Evolutionary conservation across 2,113 vertebrate genomes (phyloP).

Genomic region (Sceloporus tristichus): DNA sequence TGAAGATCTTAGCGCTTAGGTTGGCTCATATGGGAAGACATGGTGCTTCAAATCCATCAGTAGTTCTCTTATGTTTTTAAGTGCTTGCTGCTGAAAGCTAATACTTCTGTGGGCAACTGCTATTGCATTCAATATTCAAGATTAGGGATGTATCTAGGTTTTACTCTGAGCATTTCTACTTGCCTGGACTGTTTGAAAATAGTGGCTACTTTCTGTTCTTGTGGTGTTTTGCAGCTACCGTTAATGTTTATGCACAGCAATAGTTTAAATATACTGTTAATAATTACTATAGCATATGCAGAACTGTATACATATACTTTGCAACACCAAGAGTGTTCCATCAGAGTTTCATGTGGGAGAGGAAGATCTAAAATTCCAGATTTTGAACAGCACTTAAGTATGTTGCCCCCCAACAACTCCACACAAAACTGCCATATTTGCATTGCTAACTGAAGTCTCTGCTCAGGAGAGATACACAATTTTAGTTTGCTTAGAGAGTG

Average conservation of each 20-base stretch:
- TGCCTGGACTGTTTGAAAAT: not conserved
- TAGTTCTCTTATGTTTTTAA: not conserved
- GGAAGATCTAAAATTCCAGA: slow-evolving; percentile 28
- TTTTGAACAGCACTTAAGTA: slow-evolving; percentile 33
- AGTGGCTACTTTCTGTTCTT: not conserved
- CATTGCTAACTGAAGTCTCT: slow-evolving; percentile 32
- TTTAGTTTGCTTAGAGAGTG: slow-evolving; percentile 38
- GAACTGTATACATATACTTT: not conserved
- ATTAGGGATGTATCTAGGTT: not conserved
- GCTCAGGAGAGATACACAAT: slow-evolving; percentile 35
- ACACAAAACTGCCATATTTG: slow-evolving; percentile 18
- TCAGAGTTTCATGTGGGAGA: not conserved
- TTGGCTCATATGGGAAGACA: too few species aligned
- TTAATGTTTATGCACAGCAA: not conserved
- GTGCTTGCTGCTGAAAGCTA: not conserved
- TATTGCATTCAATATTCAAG: not conserved
- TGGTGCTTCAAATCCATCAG: not conserved
- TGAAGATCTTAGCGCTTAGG: too few species aligned
- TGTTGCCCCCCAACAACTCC: not conserved
- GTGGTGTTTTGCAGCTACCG: not conserved
- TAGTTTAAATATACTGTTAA: not conserved
- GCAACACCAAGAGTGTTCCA: not conserved
- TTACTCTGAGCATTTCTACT: not conserved
- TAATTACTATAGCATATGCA: not conserved
- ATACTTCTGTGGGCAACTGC: too few species aligned